Conservation (phyloP, 2,888 invertebrate genomes). For the Lasioglossum zephyrum region DNA sequence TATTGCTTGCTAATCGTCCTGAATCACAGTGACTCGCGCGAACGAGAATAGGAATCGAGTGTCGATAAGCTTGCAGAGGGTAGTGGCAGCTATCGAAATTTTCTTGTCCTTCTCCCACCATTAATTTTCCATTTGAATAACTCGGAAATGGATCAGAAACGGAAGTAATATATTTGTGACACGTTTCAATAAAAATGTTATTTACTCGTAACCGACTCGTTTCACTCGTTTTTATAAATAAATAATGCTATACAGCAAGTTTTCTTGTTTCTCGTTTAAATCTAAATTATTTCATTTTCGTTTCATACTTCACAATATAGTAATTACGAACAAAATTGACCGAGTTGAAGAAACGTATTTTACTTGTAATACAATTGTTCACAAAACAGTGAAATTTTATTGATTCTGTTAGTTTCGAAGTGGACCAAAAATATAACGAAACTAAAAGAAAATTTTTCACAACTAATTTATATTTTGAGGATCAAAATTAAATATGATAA, state of each 20-base stretch:
- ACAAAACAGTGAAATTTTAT: no score
- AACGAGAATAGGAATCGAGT: constrained; percentile 16
- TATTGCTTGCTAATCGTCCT: constrained; percentile 57
- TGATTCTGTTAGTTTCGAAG: no score
- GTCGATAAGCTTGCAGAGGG: constrained; percentile 20
- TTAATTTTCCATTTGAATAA: neutral
- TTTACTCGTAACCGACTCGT: neutral
- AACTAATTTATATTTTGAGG: no score
- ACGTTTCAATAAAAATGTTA: neutral
- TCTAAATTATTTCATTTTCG: neutral
- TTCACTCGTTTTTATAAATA: no score
- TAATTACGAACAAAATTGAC: neutral
- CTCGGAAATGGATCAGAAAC: neutral
- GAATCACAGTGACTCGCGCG: constrained; percentile 33
- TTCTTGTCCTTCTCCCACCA: neutral
- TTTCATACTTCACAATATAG: neutral
- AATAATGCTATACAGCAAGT: neutral
- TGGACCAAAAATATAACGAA: no score
- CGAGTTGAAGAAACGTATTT: no score
- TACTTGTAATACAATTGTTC: no score
- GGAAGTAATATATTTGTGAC: neutral
- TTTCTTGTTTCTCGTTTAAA: neutral
- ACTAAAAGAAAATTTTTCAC: no score
- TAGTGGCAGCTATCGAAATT: neutral
- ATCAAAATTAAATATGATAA: neutral